phyloP scores from a whole-genome alignment of 2,797 vertebrate species.

The Simalia tracyae region DNA sequence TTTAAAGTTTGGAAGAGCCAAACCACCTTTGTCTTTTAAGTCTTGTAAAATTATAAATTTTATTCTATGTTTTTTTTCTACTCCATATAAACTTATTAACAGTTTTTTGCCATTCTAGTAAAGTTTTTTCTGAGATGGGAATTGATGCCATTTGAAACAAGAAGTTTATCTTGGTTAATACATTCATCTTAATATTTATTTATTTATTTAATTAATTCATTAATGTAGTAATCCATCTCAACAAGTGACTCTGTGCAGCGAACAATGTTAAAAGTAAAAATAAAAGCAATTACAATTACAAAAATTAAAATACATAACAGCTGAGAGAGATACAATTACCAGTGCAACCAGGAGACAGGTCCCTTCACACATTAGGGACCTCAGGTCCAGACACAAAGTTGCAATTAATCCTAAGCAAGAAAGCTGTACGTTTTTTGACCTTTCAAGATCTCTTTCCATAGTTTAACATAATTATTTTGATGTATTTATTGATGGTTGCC shows the following conservation, averaged over 20 bases:
- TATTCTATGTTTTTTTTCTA: background rate
- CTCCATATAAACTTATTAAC: background rate
- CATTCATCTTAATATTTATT: background rate
- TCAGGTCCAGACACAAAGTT: background rate
- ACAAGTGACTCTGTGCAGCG: background rate
- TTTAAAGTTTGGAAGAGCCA: background rate
- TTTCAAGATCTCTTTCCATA: background rate
- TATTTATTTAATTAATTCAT: background rate
- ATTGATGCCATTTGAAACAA: background rate
- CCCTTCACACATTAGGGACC: background rate
- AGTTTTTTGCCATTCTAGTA: background rate
- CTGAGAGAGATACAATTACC: background rate
- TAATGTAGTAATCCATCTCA: background rate
- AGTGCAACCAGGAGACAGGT: background rate
- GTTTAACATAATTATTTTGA: background rate
- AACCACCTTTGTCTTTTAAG: background rate
- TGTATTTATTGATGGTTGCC: background rate
- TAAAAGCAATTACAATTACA: background rate
- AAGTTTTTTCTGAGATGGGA: background rate
- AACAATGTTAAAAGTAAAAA: background rate
- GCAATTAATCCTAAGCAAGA: background rate
- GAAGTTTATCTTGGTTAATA: background rate
- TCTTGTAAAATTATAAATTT: background rate
- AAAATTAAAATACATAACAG: background rate
- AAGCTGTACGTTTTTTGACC: background rate